A percentile compares a stretch with the other conserved stretches of the same genome.
Evolutionary conservation across 2,888 invertebrate genomes (phyloP).

Genomic region (Pterostichus madidus): DNA sequence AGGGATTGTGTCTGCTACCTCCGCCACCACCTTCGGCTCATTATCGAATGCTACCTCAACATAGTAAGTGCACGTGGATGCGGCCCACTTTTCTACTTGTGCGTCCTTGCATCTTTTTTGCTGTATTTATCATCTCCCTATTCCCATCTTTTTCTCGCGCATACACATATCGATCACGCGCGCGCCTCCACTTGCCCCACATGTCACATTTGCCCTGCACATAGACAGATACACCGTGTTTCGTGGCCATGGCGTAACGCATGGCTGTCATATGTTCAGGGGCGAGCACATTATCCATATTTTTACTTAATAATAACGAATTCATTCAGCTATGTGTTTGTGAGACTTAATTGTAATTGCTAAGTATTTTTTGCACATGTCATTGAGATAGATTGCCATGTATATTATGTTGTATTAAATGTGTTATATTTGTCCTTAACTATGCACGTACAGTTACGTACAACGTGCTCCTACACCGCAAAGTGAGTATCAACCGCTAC

Average conservation of each 20-base stretch:
- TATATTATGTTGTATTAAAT: conserved; percentile 49
- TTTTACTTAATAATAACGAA: conserved; percentile 22
- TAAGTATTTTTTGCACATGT: conserved; percentile 56
- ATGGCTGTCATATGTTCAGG: conserved; percentile 54
- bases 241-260: conserved; percentile 48
- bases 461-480: conserved; percentile 70
- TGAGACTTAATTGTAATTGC: conserved; percentile 51
- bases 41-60: conserved; percentile 75
- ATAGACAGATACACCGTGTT: conserved; percentile 28
- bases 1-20: conserved; percentile 75
- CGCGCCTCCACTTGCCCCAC: conserved; percentile 58
- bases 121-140: conserved; percentile 42
- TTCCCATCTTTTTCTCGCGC: conserved; percentile 50
- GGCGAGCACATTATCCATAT: conserved; percentile 34
- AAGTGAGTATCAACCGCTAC: conserved; percentile 69
- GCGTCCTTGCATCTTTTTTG: conserved; percentile 48
- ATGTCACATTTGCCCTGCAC: conserved; percentile 53
- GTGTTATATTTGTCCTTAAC: conserved; percentile 64
- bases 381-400: conserved; percentile 52
- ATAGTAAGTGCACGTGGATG: conserved; percentile 72
- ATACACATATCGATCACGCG: conserved; percentile 63
- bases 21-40: conserved; percentile 72
- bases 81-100: conserved; percentile 59
- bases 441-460: conserved; percentile 66
- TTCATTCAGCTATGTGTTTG: conserved; percentile 44